Evolutionary conservation across 2,888 invertebrate species (phyloP).

Genomic region (Caenorhabditis sinica): DNA sequence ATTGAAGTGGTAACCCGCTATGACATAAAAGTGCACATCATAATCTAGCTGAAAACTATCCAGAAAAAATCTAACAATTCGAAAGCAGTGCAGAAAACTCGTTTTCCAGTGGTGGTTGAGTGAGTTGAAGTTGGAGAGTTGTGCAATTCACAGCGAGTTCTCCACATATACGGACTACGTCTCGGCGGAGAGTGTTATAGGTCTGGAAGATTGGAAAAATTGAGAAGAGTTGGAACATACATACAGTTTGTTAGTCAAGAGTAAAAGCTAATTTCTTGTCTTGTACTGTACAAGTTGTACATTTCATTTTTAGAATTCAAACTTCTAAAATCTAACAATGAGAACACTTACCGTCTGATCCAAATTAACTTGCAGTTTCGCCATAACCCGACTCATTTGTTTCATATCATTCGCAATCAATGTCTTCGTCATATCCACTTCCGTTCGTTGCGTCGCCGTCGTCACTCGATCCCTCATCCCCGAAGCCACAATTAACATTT

Average conservation of each 20-base stretch:
- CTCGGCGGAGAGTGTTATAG: constrained; percentile 70
- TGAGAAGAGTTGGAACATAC: too few species aligned
- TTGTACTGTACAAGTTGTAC: too few species aligned
- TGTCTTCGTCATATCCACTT: constrained; percentile 72
- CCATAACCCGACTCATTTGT: constrained; percentile 75
- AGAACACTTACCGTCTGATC: constrained; percentile 48
- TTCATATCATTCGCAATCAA: constrained; percentile 76
- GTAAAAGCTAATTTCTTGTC: too few species aligned
- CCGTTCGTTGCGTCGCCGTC: constrained; percentile 54
- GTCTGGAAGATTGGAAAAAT: constrained; percentile 59
- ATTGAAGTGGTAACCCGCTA: background rate
- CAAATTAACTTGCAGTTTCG: constrained; percentile 62
- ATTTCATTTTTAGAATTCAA: background rate
- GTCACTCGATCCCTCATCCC: constrained; percentile 50
- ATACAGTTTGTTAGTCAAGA: too few species aligned
- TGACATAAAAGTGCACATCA: constrained; percentile 1
- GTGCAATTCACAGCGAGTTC: constrained; percentile 74
- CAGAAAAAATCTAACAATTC: constrained; percentile 50
- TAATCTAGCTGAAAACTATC: constrained; percentile 5
- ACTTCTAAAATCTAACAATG: background rate
- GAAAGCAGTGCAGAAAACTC: constrained; percentile 63
- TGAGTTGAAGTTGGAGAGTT: constrained; percentile 65
- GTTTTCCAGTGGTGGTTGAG: constrained; percentile 54
- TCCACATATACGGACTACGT: constrained; percentile 74
- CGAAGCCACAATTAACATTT: constrained; percentile 67